A percentile compares a stretch with the other conserved stretches of the same genome.
Conservation (phyloP, 2,888 invertebrate genomes). For the Tiliacea aurago region DNA sequence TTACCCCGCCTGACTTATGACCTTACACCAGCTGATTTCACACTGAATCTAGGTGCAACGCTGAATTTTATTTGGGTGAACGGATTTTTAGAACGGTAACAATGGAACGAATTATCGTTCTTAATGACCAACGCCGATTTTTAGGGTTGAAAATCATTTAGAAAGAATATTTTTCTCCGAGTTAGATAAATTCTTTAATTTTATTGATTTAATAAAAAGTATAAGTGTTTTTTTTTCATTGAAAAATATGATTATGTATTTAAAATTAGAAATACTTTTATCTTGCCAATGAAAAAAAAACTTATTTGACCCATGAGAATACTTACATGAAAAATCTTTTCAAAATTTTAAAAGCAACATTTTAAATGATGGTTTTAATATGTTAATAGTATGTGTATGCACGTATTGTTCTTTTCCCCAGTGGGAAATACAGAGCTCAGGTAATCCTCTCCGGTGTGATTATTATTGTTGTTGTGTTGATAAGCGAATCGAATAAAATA, state of each 20-base stretch:
- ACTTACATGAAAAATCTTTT: not conserved
- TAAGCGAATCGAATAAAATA: slow-evolving; percentile 14
- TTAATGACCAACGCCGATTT: slow-evolving; percentile 13
- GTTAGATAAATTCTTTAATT: not conserved
- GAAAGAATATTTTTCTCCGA: not conserved
- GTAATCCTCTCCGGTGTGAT: slow-evolving; percentile 22
- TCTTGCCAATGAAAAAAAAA: not conserved
- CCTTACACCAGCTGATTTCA: slow-evolving; percentile 55
- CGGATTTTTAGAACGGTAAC: slow-evolving; percentile 34
- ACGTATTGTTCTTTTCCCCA: slow-evolving; percentile 1
- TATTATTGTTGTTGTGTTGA: slow-evolving; percentile 20
- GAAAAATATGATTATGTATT: not conserved
- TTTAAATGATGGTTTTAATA: slow-evolving; percentile 9
- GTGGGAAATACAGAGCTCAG: not conserved
- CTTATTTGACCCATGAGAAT: not conserved
- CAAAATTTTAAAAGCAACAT: slow-evolving; percentile 1
- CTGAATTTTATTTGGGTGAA: slow-evolving; percentile 49
- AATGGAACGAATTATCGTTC: slow-evolving; percentile 28
- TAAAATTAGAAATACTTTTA: not conserved
- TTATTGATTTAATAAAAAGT: too few species aligned
- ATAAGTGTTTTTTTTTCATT: too few species aligned
- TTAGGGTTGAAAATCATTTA: slow-evolving; percentile 1
- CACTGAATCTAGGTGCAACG: slow-evolving; percentile 46
- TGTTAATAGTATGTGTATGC: slow-evolving; percentile 4
- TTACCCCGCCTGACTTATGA: slow-evolving; percentile 68